Percentiles rank a stretch among this genome's conserved stretches.
Conservation (phyloP, 2,888 invertebrate species). For the Nasonia oneida region DNA sequence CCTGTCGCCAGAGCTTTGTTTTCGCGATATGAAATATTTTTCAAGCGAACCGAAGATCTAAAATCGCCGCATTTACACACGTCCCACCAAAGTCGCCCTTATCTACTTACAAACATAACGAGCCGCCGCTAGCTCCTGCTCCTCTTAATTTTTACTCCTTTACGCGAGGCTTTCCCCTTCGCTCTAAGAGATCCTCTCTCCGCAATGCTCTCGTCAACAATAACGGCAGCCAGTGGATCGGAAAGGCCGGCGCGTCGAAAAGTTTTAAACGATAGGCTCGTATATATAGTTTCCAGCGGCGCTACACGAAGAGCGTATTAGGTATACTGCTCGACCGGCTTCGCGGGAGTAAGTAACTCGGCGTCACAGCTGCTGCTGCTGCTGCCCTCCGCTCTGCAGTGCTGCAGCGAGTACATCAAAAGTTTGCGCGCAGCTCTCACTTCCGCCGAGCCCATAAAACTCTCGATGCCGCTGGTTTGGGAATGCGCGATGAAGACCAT, state of each 20-base stretch:
- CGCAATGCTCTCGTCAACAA: conserved; percentile 20
- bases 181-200: neutral
- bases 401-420: conserved; percentile 70
- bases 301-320: conserved; percentile 56
- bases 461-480: conserved; percentile 62
- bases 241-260: conserved; percentile 56
- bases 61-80: neutral
- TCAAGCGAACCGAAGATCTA: conserved; percentile 33
- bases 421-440: conserved; percentile 68
- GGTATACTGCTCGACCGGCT: conserved; percentile 42
- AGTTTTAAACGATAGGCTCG: conserved; percentile 65
- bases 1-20: too few species aligned
- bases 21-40: conserved; percentile 14
- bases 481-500: conserved; percentile 69
- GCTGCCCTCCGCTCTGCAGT: conserved; percentile 49
- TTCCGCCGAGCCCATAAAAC: conserved; percentile 70
- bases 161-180: neutral
- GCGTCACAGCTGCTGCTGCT: conserved; percentile 66
- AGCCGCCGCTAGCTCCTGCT: neutral
- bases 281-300: neutral
- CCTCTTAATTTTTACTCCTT: neutral
- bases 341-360: conserved; percentile 66
- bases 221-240: neutral
- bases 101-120: neutral
- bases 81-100: neutral